Evolutionary conservation across 1,140 invertebrate species (phyloP).

Genomic region (Diploscapter pachys): DNA sequence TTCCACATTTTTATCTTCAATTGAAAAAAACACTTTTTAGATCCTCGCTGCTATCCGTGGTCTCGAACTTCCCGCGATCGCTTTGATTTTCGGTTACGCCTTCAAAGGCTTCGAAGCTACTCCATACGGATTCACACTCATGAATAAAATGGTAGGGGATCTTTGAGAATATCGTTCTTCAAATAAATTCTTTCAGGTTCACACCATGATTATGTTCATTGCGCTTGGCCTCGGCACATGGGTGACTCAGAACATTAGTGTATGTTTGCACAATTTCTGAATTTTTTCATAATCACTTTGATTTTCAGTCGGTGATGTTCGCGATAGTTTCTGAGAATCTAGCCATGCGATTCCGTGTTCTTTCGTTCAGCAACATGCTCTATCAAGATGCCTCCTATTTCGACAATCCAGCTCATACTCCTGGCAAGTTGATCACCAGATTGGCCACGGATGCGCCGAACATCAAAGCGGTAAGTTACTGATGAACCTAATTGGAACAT

Average conservation of each 20-base stretch:
- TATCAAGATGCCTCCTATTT: constrained; percentile 61
- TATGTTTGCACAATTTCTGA: constrained; percentile 2
- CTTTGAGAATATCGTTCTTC: not conserved
- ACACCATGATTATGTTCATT: constrained; percentile 15
- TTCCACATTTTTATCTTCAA: not conserved
- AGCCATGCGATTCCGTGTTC: constrained; percentile 35
- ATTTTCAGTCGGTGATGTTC: constrained; percentile 33
- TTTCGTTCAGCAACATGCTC: constrained; percentile 61
- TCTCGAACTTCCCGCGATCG: constrained; percentile 31
- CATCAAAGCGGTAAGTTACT: constrained; percentile 60
- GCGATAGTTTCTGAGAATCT: constrained; percentile 35
- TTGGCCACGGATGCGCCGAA: constrained; percentile 63
- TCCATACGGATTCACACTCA: constrained; percentile 21
- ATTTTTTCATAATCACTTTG: not conserved
- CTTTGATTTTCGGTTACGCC: constrained; percentile 25
- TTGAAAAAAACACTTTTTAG: not conserved
- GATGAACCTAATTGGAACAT: not conserved
- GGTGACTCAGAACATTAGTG: constrained; percentile 31
- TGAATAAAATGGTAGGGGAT: constrained; percentile 2
- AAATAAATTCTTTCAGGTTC: no score
- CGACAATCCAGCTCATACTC: constrained; percentile 62
- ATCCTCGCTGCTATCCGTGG: constrained; percentile 19
- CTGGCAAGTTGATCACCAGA: constrained; percentile 62
- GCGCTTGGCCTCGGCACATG: constrained; percentile 27
- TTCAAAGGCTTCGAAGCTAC: constrained; percentile 32